phyloP scores from a whole-genome alignment of 1,140 invertebrate species.

The Carcinoscorpius rotundicauda region DNA sequence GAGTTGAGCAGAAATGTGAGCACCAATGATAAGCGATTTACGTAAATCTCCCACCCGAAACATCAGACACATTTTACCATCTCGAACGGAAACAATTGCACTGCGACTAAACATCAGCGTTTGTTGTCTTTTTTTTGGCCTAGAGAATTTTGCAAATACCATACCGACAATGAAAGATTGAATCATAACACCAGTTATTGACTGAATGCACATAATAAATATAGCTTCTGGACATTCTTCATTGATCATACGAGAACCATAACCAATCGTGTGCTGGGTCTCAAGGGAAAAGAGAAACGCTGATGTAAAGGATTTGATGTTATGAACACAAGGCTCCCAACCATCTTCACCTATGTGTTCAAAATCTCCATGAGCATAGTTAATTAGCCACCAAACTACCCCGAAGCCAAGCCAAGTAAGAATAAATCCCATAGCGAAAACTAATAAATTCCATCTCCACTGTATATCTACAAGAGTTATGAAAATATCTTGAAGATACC shows the following conservation, averaged over 20 bases:
- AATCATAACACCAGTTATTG: conserved; percentile 88
- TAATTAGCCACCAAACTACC: conserved; percentile 82
- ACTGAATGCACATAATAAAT: conserved; percentile 94
- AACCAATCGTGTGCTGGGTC: conserved; percentile 80
- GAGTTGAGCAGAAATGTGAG: conserved; percentile 76
- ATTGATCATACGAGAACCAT: conserved; percentile 55
- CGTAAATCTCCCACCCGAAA: conserved; percentile 97
- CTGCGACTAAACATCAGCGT: conserved; percentile 88
- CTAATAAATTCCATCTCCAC: conserved; percentile 86
- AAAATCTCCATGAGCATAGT: conserved; percentile 83
- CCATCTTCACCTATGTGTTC: conserved; percentile 50
- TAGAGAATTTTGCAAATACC: conserved; percentile 89
- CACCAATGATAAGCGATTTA: conserved; percentile 90
- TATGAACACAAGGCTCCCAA: conserved; percentile 71
- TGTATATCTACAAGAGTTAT: conserved; percentile 51
- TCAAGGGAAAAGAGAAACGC: conserved; percentile 86
- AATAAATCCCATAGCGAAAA: conserved; percentile 82
- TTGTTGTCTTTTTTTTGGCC: conserved; percentile 87
- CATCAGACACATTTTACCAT: conserved; percentile 80
- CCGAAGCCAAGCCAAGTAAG: conserved; percentile 86
- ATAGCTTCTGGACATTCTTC: conserved; percentile 94
- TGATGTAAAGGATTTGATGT: conserved; percentile 67
- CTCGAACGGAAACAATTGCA: conserved; percentile 76
- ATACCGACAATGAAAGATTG: conserved; percentile 69
- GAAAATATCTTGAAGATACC: conserved; percentile 50